phyloP scores from a whole-genome alignment of 2,113 vertebrate species.

The Ptychochromis oligacanthus region DNA sequence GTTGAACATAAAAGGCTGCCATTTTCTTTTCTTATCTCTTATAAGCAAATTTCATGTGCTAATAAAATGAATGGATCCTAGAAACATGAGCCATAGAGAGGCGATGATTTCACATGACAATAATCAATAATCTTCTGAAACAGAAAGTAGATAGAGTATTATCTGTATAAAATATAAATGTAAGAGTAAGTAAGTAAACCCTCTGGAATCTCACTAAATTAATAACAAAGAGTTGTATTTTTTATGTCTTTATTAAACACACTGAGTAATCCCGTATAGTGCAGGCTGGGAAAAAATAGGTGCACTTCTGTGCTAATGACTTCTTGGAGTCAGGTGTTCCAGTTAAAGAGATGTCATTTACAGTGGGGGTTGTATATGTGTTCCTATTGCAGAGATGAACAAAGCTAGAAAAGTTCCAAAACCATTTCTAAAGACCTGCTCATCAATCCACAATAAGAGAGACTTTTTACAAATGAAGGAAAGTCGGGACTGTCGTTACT shows the following conservation, averaged over 20 bases:
- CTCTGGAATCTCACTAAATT: neutral
- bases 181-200: too few relatives aligned
- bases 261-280: neutral
- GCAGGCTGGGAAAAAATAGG: neutral
- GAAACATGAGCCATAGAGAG: neutral
- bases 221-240: neutral
- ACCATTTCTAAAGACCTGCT: neutral
- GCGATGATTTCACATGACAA: neutral
- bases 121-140: neutral
- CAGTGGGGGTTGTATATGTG: too few relatives aligned
- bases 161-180: too few relatives aligned
- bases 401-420: neutral
- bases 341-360: neutral
- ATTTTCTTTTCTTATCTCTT: neutral
- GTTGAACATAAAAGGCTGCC: neutral
- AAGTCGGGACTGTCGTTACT: too few relatives aligned
- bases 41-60: neutral
- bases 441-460: neutral
- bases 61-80: neutral
- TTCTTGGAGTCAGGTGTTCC: neutral
- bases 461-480: too few relatives aligned
- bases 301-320: too few relatives aligned
- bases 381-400: neutral
- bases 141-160: neutral
- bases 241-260: neutral